Conservation (phyloP, 2,113 vertebrate species). For the Chloebia gouldiae region DNA sequence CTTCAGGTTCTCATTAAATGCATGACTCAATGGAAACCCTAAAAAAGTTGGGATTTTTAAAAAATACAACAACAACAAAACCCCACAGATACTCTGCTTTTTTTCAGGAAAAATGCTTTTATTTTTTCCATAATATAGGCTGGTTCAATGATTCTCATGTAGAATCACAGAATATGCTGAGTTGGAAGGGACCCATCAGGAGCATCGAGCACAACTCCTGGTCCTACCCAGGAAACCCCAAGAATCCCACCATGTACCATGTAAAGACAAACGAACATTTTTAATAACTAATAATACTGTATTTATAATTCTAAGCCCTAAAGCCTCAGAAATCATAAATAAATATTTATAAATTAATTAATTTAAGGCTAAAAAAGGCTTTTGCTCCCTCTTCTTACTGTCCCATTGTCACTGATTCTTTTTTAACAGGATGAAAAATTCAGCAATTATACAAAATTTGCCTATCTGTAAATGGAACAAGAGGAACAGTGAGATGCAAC, state of each 20-base stretch:
- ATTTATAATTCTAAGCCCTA: background rate
- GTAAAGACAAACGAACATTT: background rate
- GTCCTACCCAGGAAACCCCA: background rate
- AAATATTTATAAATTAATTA: background rate
- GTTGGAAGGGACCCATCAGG: background rate
- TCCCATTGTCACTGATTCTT: background rate
- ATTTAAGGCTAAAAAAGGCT: background rate
- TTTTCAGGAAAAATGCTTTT: background rate
- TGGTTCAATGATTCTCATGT: background rate
- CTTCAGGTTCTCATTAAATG: background rate
- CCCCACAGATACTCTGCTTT: background rate
- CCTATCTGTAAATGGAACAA: background rate
- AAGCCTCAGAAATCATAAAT: background rate
- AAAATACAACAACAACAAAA: background rate
- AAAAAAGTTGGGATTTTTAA: background rate
- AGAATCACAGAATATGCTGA: background rate
- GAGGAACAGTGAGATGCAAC: background rate
- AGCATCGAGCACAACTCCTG: background rate
- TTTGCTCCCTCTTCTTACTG: background rate
- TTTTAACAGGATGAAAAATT: background rate
- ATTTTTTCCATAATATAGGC: rapidly evolving
- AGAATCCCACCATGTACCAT: background rate
- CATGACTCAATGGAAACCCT: background rate
- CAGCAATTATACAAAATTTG: background rate
- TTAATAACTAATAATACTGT: background rate